Conservation (phyloP, 2,888 invertebrate species). For the Apamea sordens region DNA sequence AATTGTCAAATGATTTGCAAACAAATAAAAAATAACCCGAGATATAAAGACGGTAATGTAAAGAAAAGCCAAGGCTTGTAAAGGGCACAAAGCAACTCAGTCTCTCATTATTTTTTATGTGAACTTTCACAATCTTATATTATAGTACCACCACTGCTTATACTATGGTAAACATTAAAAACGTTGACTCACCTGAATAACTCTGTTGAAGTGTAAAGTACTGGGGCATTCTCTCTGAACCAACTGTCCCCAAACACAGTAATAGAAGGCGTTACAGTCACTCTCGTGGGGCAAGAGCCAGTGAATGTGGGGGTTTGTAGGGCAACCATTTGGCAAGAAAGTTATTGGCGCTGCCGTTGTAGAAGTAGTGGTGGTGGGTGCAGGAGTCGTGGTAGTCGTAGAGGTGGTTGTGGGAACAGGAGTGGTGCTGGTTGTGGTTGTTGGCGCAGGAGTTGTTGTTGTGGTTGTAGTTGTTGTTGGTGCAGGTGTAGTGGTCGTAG, state of each 20-base stretch:
- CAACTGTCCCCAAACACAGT: constrained; percentile 80
- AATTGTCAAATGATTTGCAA: neutral
- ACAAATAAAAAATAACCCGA: neutral
- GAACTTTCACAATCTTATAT: neutral
- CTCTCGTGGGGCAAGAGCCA: constrained; percentile 80
- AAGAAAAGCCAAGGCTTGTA: neutral
- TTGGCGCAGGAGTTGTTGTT: neutral
- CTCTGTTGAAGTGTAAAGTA: constrained; percentile 78
- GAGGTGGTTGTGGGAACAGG: neutral
- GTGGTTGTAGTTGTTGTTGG: neutral
- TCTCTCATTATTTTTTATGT: neutral
- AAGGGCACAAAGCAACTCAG: neutral
- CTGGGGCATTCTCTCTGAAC: constrained; percentile 72
- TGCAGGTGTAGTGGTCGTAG: constrained; percentile 15
- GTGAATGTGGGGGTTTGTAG: constrained; percentile 77
- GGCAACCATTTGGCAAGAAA: constrained; percentile 82
- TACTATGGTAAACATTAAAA: neutral
- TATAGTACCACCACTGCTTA: neutral
- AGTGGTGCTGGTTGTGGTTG: neutral
- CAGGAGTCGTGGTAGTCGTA: neutral
- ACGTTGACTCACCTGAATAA: constrained; percentile 74
- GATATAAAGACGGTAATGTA: neutral
- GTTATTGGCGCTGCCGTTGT: constrained; percentile 53
- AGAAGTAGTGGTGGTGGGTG: constrained; percentile 32
- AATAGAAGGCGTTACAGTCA: constrained; percentile 81